Evolutionary conservation across 2,113 vertebrate species (phyloP).

Genomic region (Cyprinodon brontotheroides): DNA sequence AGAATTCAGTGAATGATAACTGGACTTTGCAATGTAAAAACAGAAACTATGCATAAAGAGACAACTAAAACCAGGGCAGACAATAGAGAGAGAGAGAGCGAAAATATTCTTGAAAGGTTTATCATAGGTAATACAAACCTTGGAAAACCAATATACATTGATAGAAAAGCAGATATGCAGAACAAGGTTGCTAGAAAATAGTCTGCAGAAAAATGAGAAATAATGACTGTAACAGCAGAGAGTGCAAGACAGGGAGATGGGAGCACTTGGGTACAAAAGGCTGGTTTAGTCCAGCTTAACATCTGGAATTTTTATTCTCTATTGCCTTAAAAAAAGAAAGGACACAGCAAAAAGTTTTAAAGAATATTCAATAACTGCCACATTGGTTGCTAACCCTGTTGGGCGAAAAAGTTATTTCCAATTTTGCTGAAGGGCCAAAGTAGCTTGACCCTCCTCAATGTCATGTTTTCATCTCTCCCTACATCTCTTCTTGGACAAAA

Average conservation of each 20-base stretch:
- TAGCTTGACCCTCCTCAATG: constrained; percentile 59
- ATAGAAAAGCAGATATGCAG: constrained; percentile 48
- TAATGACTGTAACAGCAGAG: constrained; percentile 43
- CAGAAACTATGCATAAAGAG: constrained; percentile 31
- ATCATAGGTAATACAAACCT: constrained; percentile 43
- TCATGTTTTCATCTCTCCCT: constrained; percentile 62
- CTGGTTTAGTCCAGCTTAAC: constrained; percentile 15
- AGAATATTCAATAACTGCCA: constrained; percentile 13
- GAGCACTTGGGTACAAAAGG: constrained; percentile 30
- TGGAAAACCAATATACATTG: constrained; percentile 52
- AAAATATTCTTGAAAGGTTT: constrained; percentile 37
- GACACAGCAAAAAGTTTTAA: constrained; percentile 1
- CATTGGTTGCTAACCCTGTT: constrained; percentile 14
- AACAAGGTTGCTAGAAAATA: constrained; percentile 37
- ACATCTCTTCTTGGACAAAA: constrained; percentile 60
- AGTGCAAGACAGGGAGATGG: constrained; percentile 22
- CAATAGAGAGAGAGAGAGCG: constrained; percentile 13
- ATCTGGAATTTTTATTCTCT: background rate
- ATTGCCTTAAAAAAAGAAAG: background rate
- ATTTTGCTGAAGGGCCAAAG: constrained; percentile 24
- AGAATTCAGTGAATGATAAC: background rate
- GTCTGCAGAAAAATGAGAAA: constrained; percentile 38
- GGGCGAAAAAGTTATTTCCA: constrained; percentile 14
- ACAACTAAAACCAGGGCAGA: constrained; percentile 37
- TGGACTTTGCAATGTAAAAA: background rate